Conservation (phyloP, 2,797 vertebrate genomes). For the Sebastiscus tertius region DNA sequence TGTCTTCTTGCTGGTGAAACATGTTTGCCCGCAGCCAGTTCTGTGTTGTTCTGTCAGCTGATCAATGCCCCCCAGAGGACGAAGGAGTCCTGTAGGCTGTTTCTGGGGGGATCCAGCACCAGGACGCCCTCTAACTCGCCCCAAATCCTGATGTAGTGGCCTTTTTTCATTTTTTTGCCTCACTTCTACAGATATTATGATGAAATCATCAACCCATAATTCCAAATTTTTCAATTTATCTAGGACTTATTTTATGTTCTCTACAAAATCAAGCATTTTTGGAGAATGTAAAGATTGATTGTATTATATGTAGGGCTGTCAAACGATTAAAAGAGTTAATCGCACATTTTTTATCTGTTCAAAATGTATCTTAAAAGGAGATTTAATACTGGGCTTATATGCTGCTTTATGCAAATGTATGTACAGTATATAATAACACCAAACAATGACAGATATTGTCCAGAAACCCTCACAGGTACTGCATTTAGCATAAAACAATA, state of each 20-base stretch:
- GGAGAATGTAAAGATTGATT: not conserved
- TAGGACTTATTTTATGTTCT: not conserved
- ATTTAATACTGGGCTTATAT: too few species aligned
- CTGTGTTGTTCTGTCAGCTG: conserved; percentile 50
- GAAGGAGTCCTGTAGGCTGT: conserved; percentile 1
- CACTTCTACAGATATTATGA: not conserved
- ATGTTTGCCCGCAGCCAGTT: conserved; percentile 45
- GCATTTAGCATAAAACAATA: too few species aligned
- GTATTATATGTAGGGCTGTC: not conserved
- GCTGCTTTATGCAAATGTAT: too few species aligned
- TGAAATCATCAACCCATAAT: not conserved
- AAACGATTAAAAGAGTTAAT: too few species aligned
- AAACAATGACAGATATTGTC: fast-evolving
- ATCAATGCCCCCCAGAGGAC: conserved; percentile 65
- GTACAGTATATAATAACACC: too few species aligned
- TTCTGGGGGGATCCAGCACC: conserved; percentile 19
- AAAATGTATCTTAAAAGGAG: too few species aligned
- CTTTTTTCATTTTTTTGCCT: not conserved
- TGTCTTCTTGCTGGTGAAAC: conserved; percentile 27
- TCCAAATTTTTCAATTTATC: not conserved
- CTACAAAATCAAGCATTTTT: not conserved
- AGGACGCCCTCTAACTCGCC: not conserved
- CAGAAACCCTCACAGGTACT: too few species aligned
- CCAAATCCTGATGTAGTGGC: not conserved
- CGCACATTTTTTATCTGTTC: too few species aligned